Conservation (phyloP, 1,140 invertebrate genomes). For the Nasonia giraulti region DNA sequence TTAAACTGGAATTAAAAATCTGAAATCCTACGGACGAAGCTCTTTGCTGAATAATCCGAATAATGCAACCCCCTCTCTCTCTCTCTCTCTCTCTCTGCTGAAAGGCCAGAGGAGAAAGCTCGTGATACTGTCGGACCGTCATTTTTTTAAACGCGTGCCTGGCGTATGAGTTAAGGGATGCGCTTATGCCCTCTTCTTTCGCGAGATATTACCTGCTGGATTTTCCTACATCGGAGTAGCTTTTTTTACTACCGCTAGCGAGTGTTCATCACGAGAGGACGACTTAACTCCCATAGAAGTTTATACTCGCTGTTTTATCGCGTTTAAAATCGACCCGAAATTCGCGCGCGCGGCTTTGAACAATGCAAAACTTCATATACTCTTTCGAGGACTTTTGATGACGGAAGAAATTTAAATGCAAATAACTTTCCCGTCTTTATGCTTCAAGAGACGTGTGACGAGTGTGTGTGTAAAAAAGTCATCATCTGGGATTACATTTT, state of each 20-base stretch:
- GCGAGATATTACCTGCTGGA: not conserved
- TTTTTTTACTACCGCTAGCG: not conserved
- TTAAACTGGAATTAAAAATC: slow-evolving; percentile 6
- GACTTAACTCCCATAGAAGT: not conserved
- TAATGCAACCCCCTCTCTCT: not conserved
- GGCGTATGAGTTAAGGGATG: not conserved
- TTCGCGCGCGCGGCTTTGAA: not conserved
- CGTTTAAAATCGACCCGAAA: slow-evolving; percentile 1
- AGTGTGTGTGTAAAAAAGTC: not conserved
- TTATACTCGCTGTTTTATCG: not conserved
- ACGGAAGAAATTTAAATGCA: slow-evolving; percentile 4
- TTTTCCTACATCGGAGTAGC: not conserved
- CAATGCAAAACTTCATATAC: no score
- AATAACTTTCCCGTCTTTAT: not conserved
- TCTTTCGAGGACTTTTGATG: not conserved
- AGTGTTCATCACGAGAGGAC: not conserved
- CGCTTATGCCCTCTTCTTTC: not conserved
- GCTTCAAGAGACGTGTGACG: not conserved
- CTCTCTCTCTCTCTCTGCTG: not conserved
- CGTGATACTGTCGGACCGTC: not conserved
- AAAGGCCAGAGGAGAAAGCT: not conserved
- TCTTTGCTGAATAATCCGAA: not conserved
- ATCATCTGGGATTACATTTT: not conserved
- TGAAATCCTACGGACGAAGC: not conserved
- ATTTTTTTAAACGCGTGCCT: not conserved